Conservation (phyloP, 2,797 vertebrate species). For the Spondyliosoma cantharus region DNA sequence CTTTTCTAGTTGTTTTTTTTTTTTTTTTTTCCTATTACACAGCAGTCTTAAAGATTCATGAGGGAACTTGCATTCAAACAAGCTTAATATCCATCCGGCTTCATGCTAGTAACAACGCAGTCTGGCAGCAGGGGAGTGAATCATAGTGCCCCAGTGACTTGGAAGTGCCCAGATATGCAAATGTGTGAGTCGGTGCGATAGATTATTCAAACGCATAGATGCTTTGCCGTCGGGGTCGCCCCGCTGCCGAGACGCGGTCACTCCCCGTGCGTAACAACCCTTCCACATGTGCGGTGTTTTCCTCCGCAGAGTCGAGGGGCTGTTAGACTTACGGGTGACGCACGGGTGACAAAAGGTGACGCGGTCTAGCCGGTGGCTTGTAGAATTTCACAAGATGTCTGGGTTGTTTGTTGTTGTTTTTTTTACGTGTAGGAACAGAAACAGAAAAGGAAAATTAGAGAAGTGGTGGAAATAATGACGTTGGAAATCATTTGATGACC, state of each 20-base stretch:
- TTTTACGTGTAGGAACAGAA: not conserved
- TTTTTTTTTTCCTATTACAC: slow-evolving; percentile 51
- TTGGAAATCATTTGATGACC: not conserved
- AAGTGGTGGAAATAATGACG: not conserved
- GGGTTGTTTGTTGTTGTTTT: not conserved
- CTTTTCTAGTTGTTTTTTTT: slow-evolving; percentile 9
- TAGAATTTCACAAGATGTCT: slow-evolving; percentile 4
- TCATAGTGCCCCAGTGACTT: slow-evolving; percentile 74
- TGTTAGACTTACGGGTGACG: slow-evolving; percentile 55
- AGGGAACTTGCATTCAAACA: slow-evolving; percentile 68
- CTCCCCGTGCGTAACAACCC: slow-evolving; percentile 67
- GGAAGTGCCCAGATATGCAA: slow-evolving; percentile 77
- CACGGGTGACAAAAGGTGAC: slow-evolving; percentile 64
- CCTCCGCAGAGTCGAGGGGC: slow-evolving; percentile 20
- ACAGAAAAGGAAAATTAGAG: not conserved
- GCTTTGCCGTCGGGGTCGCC: slow-evolving; percentile 70
- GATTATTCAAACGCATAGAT: slow-evolving; percentile 78
- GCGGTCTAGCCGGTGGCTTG: slow-evolving; percentile 41
- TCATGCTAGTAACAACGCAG: slow-evolving; percentile 61
- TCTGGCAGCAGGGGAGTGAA: slow-evolving; percentile 68
- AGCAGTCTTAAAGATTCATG: slow-evolving; percentile 72
- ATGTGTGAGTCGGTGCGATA: slow-evolving; percentile 71
- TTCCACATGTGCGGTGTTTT: slow-evolving; percentile 27
- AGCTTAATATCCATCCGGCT: slow-evolving; percentile 69
- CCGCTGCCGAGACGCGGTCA: slow-evolving; percentile 60